These are phyloP conservation scores for Drosophila sordidapex DNA, from an alignment of 2,888 invertebrate genomes.

Conservation along the genomic window DNA sequence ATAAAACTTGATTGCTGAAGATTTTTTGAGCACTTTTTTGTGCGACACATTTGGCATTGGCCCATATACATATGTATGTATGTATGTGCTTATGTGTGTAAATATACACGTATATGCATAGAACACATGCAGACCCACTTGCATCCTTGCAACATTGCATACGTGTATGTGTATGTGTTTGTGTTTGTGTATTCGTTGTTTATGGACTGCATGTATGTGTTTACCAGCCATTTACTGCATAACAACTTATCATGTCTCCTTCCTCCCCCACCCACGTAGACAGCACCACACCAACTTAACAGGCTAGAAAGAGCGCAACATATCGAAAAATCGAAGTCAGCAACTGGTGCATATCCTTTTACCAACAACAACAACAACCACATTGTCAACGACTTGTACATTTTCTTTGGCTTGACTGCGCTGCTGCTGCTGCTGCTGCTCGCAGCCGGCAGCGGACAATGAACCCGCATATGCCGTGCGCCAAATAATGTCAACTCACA, in stretches of 20 bases:
- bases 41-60: neutral
- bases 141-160: neutral
- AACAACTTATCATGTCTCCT: neutral
- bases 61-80: conserved; percentile 3
- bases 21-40: conserved; percentile 20
- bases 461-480: conserved; percentile 46
- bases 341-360: conserved; percentile 54
- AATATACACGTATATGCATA: neutral
- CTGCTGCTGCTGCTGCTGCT: conserved; percentile 29
- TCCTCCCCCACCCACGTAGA: neutral
- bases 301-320: conserved; percentile 19
- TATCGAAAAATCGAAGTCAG: conserved; percentile 46
- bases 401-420: conserved; percentile 18
- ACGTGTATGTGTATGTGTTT: neutral
- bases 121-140: neutral
- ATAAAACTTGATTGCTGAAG: conserved; percentile 44
- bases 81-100: neutral
- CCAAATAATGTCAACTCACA: conserved; percentile 8
- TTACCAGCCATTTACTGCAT: neutral
- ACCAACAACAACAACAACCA: conserved; percentile 7
- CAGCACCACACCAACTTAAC: neutral
- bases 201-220: neutral
- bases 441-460: conserved; percentile 51
- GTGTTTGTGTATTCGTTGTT: neutral
- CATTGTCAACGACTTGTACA: conserved; percentile 13